phyloP scores from a whole-genome alignment of 2,113 vertebrate genomes.

The Oenanthe oenanthe region DNA sequence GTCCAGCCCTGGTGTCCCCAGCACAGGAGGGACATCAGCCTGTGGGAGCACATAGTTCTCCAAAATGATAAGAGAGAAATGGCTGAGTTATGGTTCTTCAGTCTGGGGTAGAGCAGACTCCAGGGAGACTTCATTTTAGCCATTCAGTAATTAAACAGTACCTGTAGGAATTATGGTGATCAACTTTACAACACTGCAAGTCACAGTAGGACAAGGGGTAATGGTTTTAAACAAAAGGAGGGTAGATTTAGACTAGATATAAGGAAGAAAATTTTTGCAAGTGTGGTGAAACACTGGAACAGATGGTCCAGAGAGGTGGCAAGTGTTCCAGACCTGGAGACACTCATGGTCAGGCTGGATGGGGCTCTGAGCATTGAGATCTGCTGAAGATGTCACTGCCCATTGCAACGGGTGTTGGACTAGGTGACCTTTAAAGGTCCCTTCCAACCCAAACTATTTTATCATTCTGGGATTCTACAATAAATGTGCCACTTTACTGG shows the following conservation, averaged over 20 bases:
- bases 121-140: not conserved
- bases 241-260: not conserved
- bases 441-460: not conserved
- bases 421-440: not conserved
- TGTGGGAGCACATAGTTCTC: accelerated
- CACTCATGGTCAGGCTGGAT: not conserved
- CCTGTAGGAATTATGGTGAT: not conserved
- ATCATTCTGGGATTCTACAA: not conserved
- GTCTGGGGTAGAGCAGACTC: not conserved
- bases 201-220: not conserved
- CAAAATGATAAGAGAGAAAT: not conserved
- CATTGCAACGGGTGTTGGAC: accelerated
- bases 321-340: not conserved
- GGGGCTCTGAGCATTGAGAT: not conserved
- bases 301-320: not conserved
- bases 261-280: not conserved
- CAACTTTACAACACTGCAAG: not conserved
- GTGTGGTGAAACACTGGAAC: not conserved
- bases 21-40: accelerated
- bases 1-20: not conserved
- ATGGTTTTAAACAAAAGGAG: not conserved
- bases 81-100: not conserved
- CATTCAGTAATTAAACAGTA: not conserved
- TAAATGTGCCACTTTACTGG: not conserved
- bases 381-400: not conserved